Conservation (phyloP, 37 sponge, comb jelly and placozoan genomes). For the Axinella damicornis region DNA sequence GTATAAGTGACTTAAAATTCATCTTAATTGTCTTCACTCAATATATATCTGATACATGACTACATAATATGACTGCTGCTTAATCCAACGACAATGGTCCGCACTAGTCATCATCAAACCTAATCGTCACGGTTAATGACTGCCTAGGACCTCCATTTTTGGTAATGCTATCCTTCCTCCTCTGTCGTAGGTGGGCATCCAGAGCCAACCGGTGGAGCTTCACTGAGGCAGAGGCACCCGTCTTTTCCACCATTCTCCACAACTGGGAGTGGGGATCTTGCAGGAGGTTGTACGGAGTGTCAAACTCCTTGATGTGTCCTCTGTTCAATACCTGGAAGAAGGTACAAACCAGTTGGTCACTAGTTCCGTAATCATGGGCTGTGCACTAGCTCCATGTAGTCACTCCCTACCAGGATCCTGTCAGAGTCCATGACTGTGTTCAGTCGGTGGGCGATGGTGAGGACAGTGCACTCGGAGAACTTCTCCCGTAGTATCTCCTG, state of each 20-base stretch:
- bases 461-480: slow-evolving; percentile 85
- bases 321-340: slow-evolving; percentile 53
- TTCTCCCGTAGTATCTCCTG: slow-evolving; percentile 77
- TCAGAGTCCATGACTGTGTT: slow-evolving; percentile 95
- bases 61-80: no score
- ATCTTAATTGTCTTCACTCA: no score
- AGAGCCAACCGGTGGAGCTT: slow-evolving; percentile 59
- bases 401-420: slow-evolving; percentile 73
- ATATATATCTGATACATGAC: no score
- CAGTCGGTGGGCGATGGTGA: slow-evolving; percentile 95
- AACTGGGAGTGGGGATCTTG: slow-evolving; percentile 34
- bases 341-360: no score
- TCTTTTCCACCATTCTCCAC: slow-evolving; percentile 52
- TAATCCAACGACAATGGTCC: no score
- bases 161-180: no score
- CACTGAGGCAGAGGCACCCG: slow-evolving; percentile 33
- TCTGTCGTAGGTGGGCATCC: slow-evolving; percentile 17
- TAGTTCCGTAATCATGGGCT: no score
- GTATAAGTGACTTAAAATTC: no score
- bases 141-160: no score
- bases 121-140: no score
- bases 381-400: no score
- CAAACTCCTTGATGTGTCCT: slow-evolving; percentile 70
- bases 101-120: no score
- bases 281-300: slow-evolving; percentile 47